These are phyloP conservation scores for Cryptotis parvus DNA, from an alignment of 2,113 vertebrate genomes.

Conservation along the genomic window DNA sequence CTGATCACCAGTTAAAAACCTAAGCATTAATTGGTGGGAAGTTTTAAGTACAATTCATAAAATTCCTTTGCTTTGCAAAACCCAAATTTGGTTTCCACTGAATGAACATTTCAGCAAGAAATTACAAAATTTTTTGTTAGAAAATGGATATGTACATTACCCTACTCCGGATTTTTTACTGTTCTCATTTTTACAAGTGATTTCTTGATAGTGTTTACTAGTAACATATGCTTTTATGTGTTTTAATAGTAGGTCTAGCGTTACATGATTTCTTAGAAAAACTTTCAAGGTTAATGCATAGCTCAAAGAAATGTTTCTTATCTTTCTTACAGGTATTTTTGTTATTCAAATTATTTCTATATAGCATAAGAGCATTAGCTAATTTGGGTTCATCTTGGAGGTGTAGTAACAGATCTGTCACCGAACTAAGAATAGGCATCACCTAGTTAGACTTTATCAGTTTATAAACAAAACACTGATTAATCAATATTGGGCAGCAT, in stretches of 20 bases:
- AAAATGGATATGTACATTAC: not conserved
- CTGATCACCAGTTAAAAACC: conserved; percentile 13
- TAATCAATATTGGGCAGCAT: conserved; percentile 83
- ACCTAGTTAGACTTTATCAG: conserved; percentile 75
- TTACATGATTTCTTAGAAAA: not conserved
- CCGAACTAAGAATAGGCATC: conserved; percentile 64
- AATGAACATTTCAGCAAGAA: conserved; percentile 41
- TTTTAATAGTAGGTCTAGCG: not conserved
- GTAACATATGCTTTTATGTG: conserved; percentile 58
- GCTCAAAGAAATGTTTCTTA: conserved; percentile 41
- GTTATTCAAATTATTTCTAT: conserved; percentile 67
- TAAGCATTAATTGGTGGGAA: not conserved
- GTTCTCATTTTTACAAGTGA: conserved; percentile 45
- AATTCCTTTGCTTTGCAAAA: conserved; percentile 27
- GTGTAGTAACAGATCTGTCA: conserved; percentile 81
- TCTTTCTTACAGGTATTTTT: conserved; percentile 50
- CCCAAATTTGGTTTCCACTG: conserved; percentile 18
- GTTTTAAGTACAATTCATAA: conserved; percentile 55
- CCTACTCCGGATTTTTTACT: not conserved
- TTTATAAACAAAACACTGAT: conserved; percentile 82
- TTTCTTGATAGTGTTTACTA: conserved; percentile 52
- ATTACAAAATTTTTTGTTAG: not conserved
- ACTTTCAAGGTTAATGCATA: conserved; percentile 35
- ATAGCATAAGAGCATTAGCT: not conserved
- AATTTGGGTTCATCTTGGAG: conserved; percentile 51